Conservation (phyloP, 1,140 invertebrate genomes). For the Nasonia longicornis region DNA sequence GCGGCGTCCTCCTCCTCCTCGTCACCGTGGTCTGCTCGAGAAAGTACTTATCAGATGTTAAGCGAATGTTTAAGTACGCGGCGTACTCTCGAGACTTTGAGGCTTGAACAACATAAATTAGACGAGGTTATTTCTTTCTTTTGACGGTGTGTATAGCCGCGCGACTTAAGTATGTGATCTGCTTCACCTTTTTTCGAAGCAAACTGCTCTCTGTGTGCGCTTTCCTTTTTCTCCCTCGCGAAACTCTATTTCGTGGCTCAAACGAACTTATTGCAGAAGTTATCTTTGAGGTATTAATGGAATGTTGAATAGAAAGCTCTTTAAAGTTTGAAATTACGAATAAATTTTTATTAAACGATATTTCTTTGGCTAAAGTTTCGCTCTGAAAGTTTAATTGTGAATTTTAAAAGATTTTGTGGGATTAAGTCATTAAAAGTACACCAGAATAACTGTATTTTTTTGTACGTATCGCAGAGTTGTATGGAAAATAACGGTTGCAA, state of each 20-base stretch:
- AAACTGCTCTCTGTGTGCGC: background rate
- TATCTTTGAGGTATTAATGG: background rate
- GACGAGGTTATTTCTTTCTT: background rate
- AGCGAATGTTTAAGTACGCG: background rate
- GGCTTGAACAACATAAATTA: background rate
- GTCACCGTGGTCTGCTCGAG: background rate
- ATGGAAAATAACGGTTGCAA: too few species aligned
- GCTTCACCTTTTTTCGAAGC: background rate
- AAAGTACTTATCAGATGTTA: conserved; percentile 7
- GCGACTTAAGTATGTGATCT: too few species aligned
- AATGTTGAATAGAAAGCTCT: background rate
- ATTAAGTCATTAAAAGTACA: too few species aligned
- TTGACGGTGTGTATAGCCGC: background rate
- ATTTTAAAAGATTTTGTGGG: too few species aligned
- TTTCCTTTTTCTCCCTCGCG: background rate
- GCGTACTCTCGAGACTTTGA: background rate
- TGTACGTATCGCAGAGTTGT: too few species aligned
- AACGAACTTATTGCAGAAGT: background rate
- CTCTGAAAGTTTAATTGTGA: too few species aligned
- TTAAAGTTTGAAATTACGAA: background rate
- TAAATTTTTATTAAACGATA: background rate
- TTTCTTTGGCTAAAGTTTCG: background rate
- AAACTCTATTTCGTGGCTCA: background rate
- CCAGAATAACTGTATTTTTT: too few species aligned
- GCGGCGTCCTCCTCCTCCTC: background rate